These are phyloP conservation scores for Lepidurus packardi DNA, from an alignment of 1,140 invertebrate species.

Conservation along the genomic window DNA sequence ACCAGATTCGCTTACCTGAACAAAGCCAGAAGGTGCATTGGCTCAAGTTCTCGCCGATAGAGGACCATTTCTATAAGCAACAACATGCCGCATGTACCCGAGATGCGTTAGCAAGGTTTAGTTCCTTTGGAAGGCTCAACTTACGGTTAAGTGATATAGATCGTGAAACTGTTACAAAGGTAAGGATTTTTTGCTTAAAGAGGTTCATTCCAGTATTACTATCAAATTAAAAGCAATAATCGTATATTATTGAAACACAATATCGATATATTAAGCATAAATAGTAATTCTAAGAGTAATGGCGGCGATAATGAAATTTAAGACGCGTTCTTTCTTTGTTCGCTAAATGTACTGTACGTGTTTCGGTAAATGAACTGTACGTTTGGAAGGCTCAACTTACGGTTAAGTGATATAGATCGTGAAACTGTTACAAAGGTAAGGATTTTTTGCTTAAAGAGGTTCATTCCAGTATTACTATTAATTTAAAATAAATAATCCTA, in stretches of 20 bases:
- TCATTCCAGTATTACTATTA: background rate
- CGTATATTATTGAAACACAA: background rate
- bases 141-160: slow-evolving; percentile 47
- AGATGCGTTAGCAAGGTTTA: slow-evolving; percentile 42
- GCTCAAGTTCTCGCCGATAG: slow-evolving; percentile 55
- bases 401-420: slow-evolving; percentile 46
- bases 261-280: background rate
- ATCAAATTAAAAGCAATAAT: background rate
- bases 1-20: slow-evolving; percentile 49
- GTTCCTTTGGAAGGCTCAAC: slow-evolving; percentile 41
- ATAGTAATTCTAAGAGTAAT: too few species aligned
- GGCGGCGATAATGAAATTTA: too few species aligned
- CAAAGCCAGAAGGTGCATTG: slow-evolving; percentile 49
- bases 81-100: slow-evolving; percentile 47
- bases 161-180: slow-evolving; percentile 44
- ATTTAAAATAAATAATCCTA: background rate
- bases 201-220: background rate
- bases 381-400: slow-evolving; percentile 41
- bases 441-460: background rate
- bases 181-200: slow-evolving; percentile 35
- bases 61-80: slow-evolving; percentile 55
- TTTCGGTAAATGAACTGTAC: too few species aligned
- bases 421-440: slow-evolving; percentile 45
- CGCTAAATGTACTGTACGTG: too few species aligned
- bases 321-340: too few species aligned